phyloP scores from a whole-genome alignment of 92 coral and sea anemone species.

The Metridium senile region DNA sequence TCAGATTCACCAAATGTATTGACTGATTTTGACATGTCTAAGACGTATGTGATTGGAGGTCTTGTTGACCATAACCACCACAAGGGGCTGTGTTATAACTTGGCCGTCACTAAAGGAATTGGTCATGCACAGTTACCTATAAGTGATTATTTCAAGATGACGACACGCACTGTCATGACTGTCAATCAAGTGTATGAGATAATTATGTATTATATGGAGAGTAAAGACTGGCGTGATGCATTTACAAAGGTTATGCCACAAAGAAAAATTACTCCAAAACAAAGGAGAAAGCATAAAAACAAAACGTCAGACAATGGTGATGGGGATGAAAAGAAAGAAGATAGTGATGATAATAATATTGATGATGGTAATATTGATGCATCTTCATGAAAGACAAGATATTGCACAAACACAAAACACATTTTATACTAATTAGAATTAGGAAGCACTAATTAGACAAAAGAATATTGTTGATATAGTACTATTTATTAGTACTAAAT shows the following conservation, averaged over 20 bases:
- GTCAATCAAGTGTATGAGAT: slow-evolving; percentile 97
- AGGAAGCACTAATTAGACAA: too few relatives aligned
- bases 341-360: neutral
- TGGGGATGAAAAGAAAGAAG: neutral
- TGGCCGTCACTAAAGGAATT: slow-evolving; percentile 69
- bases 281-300: slow-evolving; percentile 12
- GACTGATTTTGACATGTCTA: slow-evolving; percentile 77
- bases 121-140: slow-evolving; percentile 92
- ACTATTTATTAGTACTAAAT: too few relatives aligned
- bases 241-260: slow-evolving; percentile 80
- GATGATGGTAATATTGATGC: neutral
- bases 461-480: too few relatives aligned
- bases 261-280: slow-evolving; percentile 60
- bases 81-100: slow-evolving; percentile 81
- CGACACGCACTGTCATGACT: slow-evolving; percentile 79
- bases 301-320: slow-evolving; percentile 7
- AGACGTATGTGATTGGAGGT: slow-evolving; percentile 90
- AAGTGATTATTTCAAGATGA: slow-evolving; percentile 74
- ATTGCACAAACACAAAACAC: too few relatives aligned
- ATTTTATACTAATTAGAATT: too few relatives aligned
- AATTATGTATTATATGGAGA: slow-evolving; percentile 73
- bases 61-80: slow-evolving; percentile 97
- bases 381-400: neutral
- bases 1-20: slow-evolving; percentile 92
- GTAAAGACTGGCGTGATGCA: slow-evolving; percentile 86